Evolutionary conservation across 2,113 vertebrate genomes (phyloP), one percentile per base, ranked within the genome.

Genomic region (Chloebia gouldiae): DNA sequence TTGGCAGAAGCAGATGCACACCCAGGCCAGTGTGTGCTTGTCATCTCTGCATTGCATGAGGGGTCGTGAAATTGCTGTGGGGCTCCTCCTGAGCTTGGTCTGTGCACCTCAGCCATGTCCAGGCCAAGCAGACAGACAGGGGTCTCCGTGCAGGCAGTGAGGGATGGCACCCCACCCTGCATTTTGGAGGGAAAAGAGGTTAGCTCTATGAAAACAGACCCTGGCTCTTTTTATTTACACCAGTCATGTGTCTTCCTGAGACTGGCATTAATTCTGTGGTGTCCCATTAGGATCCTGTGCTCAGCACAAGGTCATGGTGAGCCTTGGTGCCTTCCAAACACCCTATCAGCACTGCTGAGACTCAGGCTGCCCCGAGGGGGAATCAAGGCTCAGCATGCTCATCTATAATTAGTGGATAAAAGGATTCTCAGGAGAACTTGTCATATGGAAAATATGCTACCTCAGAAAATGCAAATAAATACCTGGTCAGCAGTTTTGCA

Each of bases 31-130:
- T 0, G 1, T 20, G 50, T 12, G 15, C 4, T 2, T 27, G 15
- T 33, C 15, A 0, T 7, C 35, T 47, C 40, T 75, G 33, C 21
- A 24, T 20, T 28, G 63, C 63, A 33, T 0, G 0, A 57, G 49
- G 20, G 13, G 6, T 19, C 63, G 11, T 1, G 7, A 4, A 19
- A 5, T 23, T 28, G 57, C 35, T 14, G 39, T 3, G 20, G 17
- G 19, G 19, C 44, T 84, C 35, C 54, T 83, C 42, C 69, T 30
- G 49, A n/a, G 20, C 11, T 3, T 6, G 20, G 6, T 37, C 45
- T 72, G 31, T 39, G 37, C 3, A 2, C 69, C 28, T 22, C 25
- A 35, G 11, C 1, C 1, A 15, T 3, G 27, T 10, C 13, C 2
- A 2, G 53, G 78, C 15, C 72, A 54, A 76, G 39, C 37, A 35